These are phyloP conservation scores for Poecilia velifera DNA, from an alignment of 2,797 vertebrate genomes.

Conservation along the genomic window DNA sequence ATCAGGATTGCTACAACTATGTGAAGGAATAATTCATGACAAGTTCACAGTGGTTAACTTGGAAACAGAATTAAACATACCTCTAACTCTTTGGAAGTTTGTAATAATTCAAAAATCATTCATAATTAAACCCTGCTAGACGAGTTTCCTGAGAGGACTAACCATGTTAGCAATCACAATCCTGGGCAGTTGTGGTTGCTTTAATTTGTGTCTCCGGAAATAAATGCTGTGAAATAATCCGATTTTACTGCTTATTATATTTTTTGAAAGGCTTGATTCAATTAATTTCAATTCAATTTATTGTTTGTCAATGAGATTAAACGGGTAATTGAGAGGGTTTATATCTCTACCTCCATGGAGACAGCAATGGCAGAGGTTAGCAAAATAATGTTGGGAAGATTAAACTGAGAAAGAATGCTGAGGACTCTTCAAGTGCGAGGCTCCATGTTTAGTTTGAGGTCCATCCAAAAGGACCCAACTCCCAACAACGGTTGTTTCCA, in stretches of 20 bases:
- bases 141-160: neutral
- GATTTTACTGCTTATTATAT: neutral
- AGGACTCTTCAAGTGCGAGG: no score
- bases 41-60: neutral
- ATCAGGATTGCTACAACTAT: neutral
- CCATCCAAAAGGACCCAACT: no score
- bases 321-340: no score
- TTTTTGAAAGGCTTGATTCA: neutral
- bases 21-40: neutral
- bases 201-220: neutral
- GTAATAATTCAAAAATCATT: neutral
- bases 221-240: neutral
- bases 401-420: no score
- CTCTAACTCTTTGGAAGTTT: neutral
- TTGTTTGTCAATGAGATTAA: no score
- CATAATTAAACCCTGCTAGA: neutral
- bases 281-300: no score
- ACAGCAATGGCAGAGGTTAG: no score
- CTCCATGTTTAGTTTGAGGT: no score
- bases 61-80: neutral
- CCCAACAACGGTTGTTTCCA: neutral
- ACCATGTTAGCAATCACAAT: neutral
- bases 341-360: no score
- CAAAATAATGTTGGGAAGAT: no score
- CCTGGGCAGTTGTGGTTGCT: neutral